Evolutionary conservation across 2,888 invertebrate species (phyloP), one percentile per base, ranked within the genome.

Genomic region (Oxyteleia sp.): DNA sequence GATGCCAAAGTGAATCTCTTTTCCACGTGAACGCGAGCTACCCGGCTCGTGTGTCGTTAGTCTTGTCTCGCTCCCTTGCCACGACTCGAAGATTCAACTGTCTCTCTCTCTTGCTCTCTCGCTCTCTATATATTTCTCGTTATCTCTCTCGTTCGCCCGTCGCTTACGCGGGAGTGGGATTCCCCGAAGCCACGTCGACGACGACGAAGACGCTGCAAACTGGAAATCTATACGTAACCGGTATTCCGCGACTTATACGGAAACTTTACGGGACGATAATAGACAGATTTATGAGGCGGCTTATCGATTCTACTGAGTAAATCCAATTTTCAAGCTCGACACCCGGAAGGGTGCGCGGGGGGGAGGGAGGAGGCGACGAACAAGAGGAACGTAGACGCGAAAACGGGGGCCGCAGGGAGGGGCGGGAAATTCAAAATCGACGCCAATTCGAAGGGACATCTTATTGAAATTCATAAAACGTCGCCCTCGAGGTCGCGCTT

Each of bases 201-300:
- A 45, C 49, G 71, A 53, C 74, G 69, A 79, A 69, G 79, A 69
- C 75, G 80, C 85, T 78, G 83, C 81, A 83, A 80, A 76, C 85
- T 84, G 84, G 76, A 84, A 84, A 82, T 79, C 84, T 84, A 84
- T 85, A 72, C 82, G 84, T 82, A 84, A 83, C 78, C 83, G 81
- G 81, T 83, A 87, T 86, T 87, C 84, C 80, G 74, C 83, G 86
- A 74, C 86, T 88, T 87, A 86, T 84, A 89, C 84, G 87, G 82
- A 82, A 89, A 89, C 87, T 88, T 89, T 88, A 87, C 87, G 87
- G 85, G 75, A 89, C 88, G 90, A 90, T 90, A 91, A 90, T 90
- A 84, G 91, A 91, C 90, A 89, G 91, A 90, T 91, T 91, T 91
- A 91, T 91, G 89, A 89, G 89, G 86, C 87, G 87, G 87, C 90